phyloP scores from a whole-genome alignment of 2,888 invertebrate species.

The Pristionchus mayeri region DNA sequence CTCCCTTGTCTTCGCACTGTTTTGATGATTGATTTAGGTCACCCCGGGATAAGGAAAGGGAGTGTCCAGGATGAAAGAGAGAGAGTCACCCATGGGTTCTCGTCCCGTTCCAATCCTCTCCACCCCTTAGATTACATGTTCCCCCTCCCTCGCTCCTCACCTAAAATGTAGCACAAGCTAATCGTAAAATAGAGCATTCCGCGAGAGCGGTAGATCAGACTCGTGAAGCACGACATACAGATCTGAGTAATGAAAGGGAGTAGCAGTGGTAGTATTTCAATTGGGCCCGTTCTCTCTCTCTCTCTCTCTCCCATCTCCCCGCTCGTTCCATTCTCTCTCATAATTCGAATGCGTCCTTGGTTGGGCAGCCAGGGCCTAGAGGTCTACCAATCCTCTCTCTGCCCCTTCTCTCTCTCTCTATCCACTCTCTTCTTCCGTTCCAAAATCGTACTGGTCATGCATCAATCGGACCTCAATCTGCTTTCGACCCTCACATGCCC shows the following conservation, averaged over 20 bases:
- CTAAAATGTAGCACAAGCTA: conserved; percentile 39
- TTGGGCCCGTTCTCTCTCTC: not conserved
- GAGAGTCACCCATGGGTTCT: conserved; percentile 44
- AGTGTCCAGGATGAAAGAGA: conserved; percentile 45
- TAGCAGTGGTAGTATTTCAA: conserved; percentile 17
- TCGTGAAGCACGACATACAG: not conserved
- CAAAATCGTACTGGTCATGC: conserved; percentile 31
- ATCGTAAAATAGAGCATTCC: conserved; percentile 34
- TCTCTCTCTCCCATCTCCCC: conserved; percentile 12
- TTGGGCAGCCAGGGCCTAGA: conserved; percentile 32
- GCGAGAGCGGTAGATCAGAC: not conserved
- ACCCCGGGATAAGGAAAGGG: conserved; percentile 44
- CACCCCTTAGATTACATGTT: conserved; percentile 44
- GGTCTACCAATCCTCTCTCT: conserved; percentile 26
- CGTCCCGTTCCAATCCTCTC: conserved; percentile 30
- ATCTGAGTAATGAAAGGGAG: conserved; percentile 35
- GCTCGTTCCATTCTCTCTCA: not conserved
- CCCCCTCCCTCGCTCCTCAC: conserved; percentile 2
- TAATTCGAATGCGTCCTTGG: conserved; percentile 47
- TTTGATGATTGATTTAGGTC: conserved; percentile 51
- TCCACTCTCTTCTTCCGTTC: conserved; percentile 12
- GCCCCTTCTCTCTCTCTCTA: not conserved
- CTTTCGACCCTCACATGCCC: not conserved
- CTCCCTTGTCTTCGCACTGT: conserved; percentile 24
- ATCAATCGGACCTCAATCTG: conserved; percentile 20